Conservation (phyloP, 2,888 invertebrate genomes). For the Agrotis clavis region DNA sequence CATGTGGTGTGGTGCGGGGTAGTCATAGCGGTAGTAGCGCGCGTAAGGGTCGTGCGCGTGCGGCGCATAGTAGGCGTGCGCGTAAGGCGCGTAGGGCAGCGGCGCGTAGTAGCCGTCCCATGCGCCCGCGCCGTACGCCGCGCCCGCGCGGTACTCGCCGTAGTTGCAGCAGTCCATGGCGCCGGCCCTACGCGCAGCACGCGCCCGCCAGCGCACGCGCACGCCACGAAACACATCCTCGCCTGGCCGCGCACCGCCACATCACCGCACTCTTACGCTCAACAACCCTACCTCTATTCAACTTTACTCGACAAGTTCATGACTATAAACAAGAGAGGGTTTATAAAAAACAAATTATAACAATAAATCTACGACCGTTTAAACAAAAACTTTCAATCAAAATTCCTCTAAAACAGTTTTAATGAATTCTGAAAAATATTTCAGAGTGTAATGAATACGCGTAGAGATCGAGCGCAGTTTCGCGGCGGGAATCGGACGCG, state of each 20-base stretch:
- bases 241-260: constrained; percentile 78
- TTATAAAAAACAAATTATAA: constrained; percentile 39
- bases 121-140: constrained; percentile 78
- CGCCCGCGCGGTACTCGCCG: constrained; percentile 87
- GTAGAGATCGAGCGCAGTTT: constrained; percentile 84
- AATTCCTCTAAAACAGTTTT: constrained; percentile 49
- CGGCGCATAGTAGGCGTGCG: constrained; percentile 80
- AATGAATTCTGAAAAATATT: constrained; percentile 63
- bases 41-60: constrained; percentile 87
- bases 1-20: constrained; percentile 80
- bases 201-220: constrained; percentile 79
- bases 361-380: constrained; percentile 34
- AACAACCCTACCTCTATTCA: constrained; percentile 62
- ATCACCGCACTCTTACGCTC: constrained; percentile 76
- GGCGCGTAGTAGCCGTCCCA: constrained; percentile 83
- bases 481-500: constrained; percentile 87
- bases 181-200: constrained; percentile 74
- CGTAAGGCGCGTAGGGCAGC: constrained; percentile 77
- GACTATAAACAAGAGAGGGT: constrained; percentile 43
- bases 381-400: constrained; percentile 51
- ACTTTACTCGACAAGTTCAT: constrained; percentile 56
- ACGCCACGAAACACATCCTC: constrained; percentile 72
- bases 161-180: constrained; percentile 90
- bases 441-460: constrained; percentile 65
- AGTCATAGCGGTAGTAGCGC: constrained; percentile 88